A percentile compares a stretch with the other conserved stretches of the same genome.
These are phyloP conservation scores for Sus scrofa DNA, from an alignment of 2,113 vertebrate genomes.

Conservation along the genomic window DNA sequence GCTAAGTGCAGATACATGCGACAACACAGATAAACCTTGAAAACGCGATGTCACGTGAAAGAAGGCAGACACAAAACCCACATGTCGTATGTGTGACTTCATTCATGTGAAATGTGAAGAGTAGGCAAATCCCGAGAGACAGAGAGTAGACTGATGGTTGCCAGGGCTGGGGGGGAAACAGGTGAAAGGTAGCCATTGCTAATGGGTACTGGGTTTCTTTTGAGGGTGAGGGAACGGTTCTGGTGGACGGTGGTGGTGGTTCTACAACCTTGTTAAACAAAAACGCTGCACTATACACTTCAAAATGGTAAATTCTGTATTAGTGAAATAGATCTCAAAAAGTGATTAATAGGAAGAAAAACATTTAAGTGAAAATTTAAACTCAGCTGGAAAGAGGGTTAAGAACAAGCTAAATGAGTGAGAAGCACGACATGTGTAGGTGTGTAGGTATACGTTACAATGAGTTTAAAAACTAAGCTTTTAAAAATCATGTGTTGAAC, in stretches of 20 bases:
- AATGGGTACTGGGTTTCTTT: neutral
- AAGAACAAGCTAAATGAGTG: neutral
- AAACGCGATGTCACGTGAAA: fast-evolving
- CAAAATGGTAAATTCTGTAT: neutral
- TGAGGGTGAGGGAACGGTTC: neutral
- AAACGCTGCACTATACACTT: neutral
- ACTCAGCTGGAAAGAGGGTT: neutral
- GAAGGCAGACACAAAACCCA: neutral
- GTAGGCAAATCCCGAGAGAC: neutral
- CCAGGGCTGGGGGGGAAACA: no score
- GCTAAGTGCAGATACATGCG: fast-evolving
- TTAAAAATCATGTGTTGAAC: neutral
- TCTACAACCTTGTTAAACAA: neutral
- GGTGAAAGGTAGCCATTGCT: neutral
- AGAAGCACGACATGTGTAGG: fast-evolving
- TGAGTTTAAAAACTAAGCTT: neutral
- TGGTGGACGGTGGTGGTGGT: fast-evolving
- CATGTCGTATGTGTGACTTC: fast-evolving
- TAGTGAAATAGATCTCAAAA: neutral
- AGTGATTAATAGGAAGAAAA: neutral
- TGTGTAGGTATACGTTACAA: fast-evolving
- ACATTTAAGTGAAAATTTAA: neutral
- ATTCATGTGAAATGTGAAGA: fast-evolving
- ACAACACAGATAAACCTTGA: neutral
- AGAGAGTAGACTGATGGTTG: neutral